These are phyloP conservation scores for Drosophila paucipuncta DNA, from an alignment of 2,888 invertebrate species.

Conservation along the genomic window DNA sequence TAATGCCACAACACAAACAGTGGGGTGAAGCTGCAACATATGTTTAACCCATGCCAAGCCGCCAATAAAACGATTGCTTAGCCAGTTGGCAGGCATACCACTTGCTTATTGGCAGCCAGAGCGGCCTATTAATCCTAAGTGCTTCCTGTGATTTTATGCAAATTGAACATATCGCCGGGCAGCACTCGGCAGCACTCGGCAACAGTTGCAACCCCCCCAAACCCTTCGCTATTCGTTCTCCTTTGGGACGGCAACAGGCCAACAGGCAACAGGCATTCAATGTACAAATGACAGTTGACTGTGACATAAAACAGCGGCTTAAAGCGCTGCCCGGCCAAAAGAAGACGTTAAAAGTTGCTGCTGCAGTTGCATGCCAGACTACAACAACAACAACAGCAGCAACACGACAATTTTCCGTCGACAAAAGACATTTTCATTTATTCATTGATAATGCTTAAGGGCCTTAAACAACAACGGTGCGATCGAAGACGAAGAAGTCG, in stretches of 20 bases:
- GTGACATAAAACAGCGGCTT: slow-evolving; percentile 82
- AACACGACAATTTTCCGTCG: slow-evolving; percentile 67
- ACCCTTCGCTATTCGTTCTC: background rate
- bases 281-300: slow-evolving; percentile 83
- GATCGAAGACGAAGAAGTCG: slow-evolving; percentile 18
- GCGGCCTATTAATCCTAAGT: slow-evolving; percentile 78
- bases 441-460: slow-evolving; percentile 80
- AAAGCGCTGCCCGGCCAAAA: slow-evolving; percentile 69
- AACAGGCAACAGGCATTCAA: slow-evolving; percentile 56
- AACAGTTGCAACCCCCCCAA: background rate
- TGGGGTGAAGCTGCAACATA: slow-evolving; percentile 36
- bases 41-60: slow-evolving; percentile 54
- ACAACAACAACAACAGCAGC: slow-evolving; percentile 51
- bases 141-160: slow-evolving; percentile 82
- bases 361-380: slow-evolving; percentile 60
- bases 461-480: slow-evolving; percentile 44
- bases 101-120: slow-evolving; percentile 37
- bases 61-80: slow-evolving; percentile 17
- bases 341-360: slow-evolving; percentile 78
- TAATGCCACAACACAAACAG: slow-evolving; percentile 17
- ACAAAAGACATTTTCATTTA: slow-evolving; percentile 83
- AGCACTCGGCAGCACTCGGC: slow-evolving; percentile 24
- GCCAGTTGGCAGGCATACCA: slow-evolving; percentile 17
- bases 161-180: slow-evolving; percentile 74
- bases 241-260: slow-evolving; percentile 14